Evolutionary conservation across 2,888 invertebrate species (phyloP).

Genomic region (Chrysolina oricalcia): DNA sequence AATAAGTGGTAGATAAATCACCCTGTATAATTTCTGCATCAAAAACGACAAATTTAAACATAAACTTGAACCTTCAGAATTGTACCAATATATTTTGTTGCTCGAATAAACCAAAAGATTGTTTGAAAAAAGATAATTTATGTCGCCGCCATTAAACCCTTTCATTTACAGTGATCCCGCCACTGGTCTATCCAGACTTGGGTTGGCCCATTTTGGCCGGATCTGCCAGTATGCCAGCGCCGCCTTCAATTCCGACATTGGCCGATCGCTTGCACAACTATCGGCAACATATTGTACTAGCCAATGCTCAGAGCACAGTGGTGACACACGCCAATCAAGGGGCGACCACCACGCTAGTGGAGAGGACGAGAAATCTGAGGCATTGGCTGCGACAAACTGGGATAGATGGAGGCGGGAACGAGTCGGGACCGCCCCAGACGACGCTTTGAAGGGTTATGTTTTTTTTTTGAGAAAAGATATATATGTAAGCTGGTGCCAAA

Average conservation of each 20-base stretch:
- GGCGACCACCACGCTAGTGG: conserved; percentile 77
- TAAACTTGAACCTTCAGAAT: too few relatives aligned
- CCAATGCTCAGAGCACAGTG: conserved; percentile 71
- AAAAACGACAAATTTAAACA: too few relatives aligned
- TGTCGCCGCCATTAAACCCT: conserved; percentile 5
- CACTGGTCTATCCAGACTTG: conserved; percentile 75
- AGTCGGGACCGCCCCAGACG: conserved; percentile 59
- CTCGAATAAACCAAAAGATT: too few relatives aligned
- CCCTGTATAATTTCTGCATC: too few relatives aligned
- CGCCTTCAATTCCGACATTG: conserved; percentile 71
- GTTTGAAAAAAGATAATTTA: too few relatives aligned
- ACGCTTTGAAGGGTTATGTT: conserved; percentile 29
- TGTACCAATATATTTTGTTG: neutral
- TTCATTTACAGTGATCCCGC: conserved; percentile 65
- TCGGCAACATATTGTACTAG: conserved; percentile 73
- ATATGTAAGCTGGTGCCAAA: too few relatives aligned
- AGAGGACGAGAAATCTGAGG: conserved; percentile 78
- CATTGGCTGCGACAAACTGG: conserved; percentile 79
- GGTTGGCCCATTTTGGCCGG: conserved; percentile 73
- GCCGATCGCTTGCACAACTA: conserved; percentile 76
- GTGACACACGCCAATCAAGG: conserved; percentile 73
- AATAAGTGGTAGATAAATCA: too few relatives aligned
- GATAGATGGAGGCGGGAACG: conserved; percentile 60
- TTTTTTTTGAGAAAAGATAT: neutral
- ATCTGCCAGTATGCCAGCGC: conserved; percentile 61